Evolutionary conservation across 2,888 invertebrate genomes (phyloP).

Genomic region (Pharmacophagus antenor): DNA sequence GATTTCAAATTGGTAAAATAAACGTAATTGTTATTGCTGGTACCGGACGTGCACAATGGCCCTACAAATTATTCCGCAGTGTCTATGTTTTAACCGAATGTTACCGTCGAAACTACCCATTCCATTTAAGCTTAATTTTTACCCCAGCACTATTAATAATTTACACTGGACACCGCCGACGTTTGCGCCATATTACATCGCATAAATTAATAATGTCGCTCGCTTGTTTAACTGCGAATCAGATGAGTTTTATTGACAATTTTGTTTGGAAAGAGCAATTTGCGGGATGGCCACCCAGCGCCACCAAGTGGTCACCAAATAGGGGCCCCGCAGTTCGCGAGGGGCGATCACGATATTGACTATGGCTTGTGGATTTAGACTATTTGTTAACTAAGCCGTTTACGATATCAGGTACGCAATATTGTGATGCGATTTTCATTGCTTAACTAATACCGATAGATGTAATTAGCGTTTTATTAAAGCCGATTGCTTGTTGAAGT

Average conservation of each 20-base stretch:
- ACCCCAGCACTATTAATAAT: constrained; percentile 80
- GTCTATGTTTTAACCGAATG: constrained; percentile 73
- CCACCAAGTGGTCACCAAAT: constrained; percentile 76
- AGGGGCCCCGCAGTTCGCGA: constrained; percentile 54
- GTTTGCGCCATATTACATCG: constrained; percentile 79
- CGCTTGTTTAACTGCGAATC: constrained; percentile 81
- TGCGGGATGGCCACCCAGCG: constrained; percentile 75
- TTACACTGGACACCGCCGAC: constrained; percentile 77
- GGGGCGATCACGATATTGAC: constrained; percentile 32
- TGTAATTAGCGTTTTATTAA: constrained; percentile 14
- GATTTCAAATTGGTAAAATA: constrained; percentile 21
- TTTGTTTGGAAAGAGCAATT: constrained; percentile 80
- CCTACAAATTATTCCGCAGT: constrained; percentile 70
- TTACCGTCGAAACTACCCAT: constrained; percentile 77
- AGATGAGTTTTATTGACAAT: constrained; percentile 82
- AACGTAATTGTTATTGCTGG: constrained; percentile 39
- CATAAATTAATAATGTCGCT: constrained; percentile 81
- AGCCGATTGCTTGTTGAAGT: constrained; percentile 1
- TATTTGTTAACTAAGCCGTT: constrained; percentile 45
- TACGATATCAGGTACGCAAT: constrained; percentile 27
- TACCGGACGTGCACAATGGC: constrained; percentile 48
- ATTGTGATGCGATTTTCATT: constrained; percentile 19
- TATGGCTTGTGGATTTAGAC: constrained; percentile 50
- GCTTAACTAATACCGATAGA: constrained; percentile 10
- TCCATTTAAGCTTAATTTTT: constrained; percentile 80